Percentiles rank a stretch among this genome's conserved stretches.
phyloP scores from a whole-genome alignment of 2,888 invertebrate genomes.

The Linhomoeus sp. region DNA sequence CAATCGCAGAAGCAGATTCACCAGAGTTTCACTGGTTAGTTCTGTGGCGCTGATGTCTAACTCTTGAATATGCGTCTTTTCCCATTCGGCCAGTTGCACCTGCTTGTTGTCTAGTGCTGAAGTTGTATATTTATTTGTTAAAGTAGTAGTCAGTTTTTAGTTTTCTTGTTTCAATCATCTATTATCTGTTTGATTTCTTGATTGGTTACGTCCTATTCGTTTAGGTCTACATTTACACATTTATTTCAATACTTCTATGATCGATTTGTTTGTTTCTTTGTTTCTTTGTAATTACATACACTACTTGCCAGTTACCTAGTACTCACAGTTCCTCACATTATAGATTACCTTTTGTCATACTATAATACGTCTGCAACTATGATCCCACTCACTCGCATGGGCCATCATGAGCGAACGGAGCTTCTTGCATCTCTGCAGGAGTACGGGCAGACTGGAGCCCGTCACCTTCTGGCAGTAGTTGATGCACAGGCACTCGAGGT shows the following conservation, averaged over 20 bases:
- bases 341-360: no score
- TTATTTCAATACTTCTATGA: not conserved
- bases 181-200: no score
- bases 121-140: no score
- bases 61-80: conserved; percentile 71
- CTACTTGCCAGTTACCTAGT: no score
- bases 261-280: not conserved
- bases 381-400: conserved; percentile 78
- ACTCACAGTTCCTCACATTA: no score
- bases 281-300: no score
- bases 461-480: conserved; percentile 93
- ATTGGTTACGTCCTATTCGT: no score
- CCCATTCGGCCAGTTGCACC: conserved; percentile 93
- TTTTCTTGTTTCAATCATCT: no score
- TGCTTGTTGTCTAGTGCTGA: conserved; percentile 68
- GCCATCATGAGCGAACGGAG: conserved; percentile 80
- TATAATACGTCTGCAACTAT: no score
- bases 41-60: conserved; percentile 93
- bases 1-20: conserved; percentile 69
- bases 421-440: conserved; percentile 77
- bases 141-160: no score
- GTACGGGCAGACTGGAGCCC: conserved; percentile 75
- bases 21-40: conserved; percentile 71
- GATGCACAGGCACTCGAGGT: conserved; percentile 86
- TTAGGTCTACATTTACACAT: no score